Percentiles rank a stretch among this genome's conserved stretches.
Conservation (phyloP, 2,797 vertebrate genomes). For the Silurus aristotelis region DNA sequence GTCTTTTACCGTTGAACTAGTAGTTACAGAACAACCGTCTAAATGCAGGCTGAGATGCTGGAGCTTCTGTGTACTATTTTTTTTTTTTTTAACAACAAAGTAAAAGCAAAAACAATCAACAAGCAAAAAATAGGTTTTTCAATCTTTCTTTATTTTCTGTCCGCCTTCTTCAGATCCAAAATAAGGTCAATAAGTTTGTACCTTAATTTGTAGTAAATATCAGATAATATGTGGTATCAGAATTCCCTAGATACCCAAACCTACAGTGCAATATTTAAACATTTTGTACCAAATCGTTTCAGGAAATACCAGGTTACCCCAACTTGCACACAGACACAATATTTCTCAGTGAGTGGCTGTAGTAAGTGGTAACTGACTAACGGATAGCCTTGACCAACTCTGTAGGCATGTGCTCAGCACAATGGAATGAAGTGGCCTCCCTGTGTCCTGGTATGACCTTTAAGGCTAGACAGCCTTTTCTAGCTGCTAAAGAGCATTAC, state of each 20-base stretch:
- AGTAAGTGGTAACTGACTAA: constrained; percentile 43
- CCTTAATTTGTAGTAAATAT: not conserved
- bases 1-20: too few relatives aligned
- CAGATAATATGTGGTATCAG: not conserved
- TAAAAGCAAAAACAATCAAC: too few relatives aligned
- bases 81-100: too few relatives aligned
- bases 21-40: too few relatives aligned
- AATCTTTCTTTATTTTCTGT: not conserved
- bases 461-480: constrained; percentile 15
- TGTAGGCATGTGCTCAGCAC: constrained; percentile 50
- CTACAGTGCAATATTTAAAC: not conserved
- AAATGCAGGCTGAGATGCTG: too few relatives aligned
- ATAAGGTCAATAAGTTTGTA: not conserved
- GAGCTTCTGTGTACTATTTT: too few relatives aligned
- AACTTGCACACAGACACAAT: constrained; percentile 23
- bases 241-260: not conserved
- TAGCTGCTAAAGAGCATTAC: constrained; percentile 6
- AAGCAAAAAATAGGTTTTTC: not conserved
- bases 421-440: constrained; percentile 40
- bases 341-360: constrained; percentile 27
- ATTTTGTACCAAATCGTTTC: constrained; percentile 14
- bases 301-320: constrained; percentile 32
- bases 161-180: not conserved
- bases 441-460: constrained; percentile 45
- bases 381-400: constrained; percentile 27